Conservation (phyloP, 2,888 invertebrate genomes). For the Rhimphoctona megacephalus region DNA sequence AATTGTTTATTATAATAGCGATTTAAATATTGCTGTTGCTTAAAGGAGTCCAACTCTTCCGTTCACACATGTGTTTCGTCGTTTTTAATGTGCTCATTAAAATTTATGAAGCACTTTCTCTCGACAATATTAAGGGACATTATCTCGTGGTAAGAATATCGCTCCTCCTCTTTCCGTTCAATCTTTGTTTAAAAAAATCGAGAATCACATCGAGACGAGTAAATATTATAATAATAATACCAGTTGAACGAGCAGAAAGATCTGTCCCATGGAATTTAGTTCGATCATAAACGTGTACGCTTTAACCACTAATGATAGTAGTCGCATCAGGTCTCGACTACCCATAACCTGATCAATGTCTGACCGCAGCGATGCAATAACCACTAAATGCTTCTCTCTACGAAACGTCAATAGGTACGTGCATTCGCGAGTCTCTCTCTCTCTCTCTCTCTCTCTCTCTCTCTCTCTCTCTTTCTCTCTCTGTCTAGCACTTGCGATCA, state of each 20-base stretch:
- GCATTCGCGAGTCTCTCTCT: constrained; percentile 36
- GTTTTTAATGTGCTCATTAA: constrained; percentile 2
- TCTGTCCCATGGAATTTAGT: constrained; percentile 56
- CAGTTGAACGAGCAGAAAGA: background rate
- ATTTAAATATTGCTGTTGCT: background rate
- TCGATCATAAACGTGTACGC: constrained; percentile 53
- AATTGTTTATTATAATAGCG: background rate
- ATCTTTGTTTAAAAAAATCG: constrained; percentile 29
- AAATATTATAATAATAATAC: constrained; percentile 5
- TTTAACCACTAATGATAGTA: constrained; percentile 63
- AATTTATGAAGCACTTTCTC: constrained; percentile 39
- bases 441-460: no score
- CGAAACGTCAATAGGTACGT: constrained; percentile 43
- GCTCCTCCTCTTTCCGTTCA: constrained; percentile 2
- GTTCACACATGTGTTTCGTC: background rate
- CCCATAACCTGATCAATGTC: constrained; percentile 67
- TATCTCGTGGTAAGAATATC: constrained; percentile 16
- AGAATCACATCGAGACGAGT: background rate
- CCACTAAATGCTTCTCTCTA: constrained; percentile 64
- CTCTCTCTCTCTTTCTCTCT: constrained; percentile 21
- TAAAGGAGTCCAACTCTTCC: background rate
- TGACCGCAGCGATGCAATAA: constrained; percentile 65
- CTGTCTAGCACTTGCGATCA: constrained; percentile 12
- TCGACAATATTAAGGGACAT: constrained; percentile 23
- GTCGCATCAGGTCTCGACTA: constrained; percentile 46